These are phyloP conservation scores for Botrylloides violaceus DNA, from an alignment of 23 tunicate species.

Conservation along the genomic window DNA sequence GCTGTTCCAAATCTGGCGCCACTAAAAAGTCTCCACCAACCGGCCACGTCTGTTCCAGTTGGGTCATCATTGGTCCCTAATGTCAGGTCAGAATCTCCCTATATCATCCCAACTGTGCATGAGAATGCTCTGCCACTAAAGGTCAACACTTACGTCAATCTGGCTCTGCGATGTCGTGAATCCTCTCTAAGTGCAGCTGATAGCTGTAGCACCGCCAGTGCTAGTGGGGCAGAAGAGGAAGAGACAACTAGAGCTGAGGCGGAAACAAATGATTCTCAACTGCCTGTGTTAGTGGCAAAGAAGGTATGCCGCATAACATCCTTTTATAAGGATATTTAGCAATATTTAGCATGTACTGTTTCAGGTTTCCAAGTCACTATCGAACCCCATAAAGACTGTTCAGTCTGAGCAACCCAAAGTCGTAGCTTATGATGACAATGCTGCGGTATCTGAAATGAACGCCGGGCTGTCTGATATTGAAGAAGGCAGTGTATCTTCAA, in stretches of 20 bases:
- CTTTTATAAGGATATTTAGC: too few relatives aligned
- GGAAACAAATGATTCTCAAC: neutral
- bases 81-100: conserved; percentile 1
- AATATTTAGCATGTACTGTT: too few relatives aligned
- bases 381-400: too few relatives aligned
- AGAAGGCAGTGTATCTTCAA: too few relatives aligned
- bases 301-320: too few relatives aligned
- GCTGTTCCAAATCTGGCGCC: conserved; percentile 38
- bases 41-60: neutral
- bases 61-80: neutral
- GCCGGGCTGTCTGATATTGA: too few relatives aligned
- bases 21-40: conserved; percentile 3
- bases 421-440: too few relatives aligned
- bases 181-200: conserved; percentile 21
- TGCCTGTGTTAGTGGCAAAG: too few relatives aligned
- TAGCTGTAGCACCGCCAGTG: conserved; percentile 27
- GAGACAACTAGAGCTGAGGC: neutral
- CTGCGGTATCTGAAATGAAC: too few relatives aligned
- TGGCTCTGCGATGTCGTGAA: conserved; percentile 5
- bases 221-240: conserved; percentile 25
- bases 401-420: too few relatives aligned
- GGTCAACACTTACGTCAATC: neutral
- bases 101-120: neutral
- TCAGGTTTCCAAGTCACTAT: too few relatives aligned
- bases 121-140: neutral